phyloP scores from a whole-genome alignment of 2,888 invertebrate species.

The Agrochola macilenta region DNA sequence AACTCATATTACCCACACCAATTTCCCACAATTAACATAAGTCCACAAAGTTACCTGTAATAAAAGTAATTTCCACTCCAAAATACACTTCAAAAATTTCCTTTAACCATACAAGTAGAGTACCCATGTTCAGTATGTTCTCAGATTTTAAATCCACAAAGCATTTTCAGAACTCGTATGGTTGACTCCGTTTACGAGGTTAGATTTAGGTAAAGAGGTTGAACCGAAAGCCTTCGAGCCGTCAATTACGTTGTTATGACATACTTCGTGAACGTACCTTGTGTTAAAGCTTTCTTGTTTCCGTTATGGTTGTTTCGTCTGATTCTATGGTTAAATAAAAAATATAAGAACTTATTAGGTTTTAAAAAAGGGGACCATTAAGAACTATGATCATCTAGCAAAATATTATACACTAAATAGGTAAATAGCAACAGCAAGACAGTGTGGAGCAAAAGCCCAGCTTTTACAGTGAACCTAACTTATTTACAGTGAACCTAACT shows the following conservation, averaged over 20 bases:
- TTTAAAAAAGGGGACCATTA: too few species aligned
- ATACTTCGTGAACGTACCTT: constrained; percentile 66
- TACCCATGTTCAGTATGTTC: constrained; percentile 13
- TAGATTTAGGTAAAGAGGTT: constrained; percentile 62
- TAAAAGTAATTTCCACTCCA: background rate
- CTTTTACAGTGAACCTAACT: too few species aligned
- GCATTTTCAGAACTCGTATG: constrained; percentile 42
- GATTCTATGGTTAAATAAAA: constrained; percentile 18
- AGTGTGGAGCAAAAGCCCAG: too few species aligned
- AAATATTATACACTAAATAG: too few species aligned
- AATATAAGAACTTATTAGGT: too few species aligned
- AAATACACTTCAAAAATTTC: constrained; percentile 23
- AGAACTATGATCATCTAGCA: too few species aligned
- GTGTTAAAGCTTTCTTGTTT: constrained; percentile 60
- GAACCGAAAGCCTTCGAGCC: constrained; percentile 60
- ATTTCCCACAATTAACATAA: constrained; percentile 13
- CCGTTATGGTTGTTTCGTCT: constrained; percentile 38
- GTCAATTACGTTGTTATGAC: constrained; percentile 74
- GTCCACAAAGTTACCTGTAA: constrained; percentile 8
- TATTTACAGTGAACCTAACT: too few species aligned
- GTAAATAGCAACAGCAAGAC: too few species aligned
- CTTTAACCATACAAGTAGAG: constrained; percentile 34
- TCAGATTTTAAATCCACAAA: constrained; percentile 53
- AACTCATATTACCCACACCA: background rate
- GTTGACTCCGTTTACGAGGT: constrained; percentile 57